Evolutionary conservation across 1,140 invertebrate species (phyloP), one percentile per base, ranked within the genome.

Genomic region (Heliconius eleuchia): DNA sequence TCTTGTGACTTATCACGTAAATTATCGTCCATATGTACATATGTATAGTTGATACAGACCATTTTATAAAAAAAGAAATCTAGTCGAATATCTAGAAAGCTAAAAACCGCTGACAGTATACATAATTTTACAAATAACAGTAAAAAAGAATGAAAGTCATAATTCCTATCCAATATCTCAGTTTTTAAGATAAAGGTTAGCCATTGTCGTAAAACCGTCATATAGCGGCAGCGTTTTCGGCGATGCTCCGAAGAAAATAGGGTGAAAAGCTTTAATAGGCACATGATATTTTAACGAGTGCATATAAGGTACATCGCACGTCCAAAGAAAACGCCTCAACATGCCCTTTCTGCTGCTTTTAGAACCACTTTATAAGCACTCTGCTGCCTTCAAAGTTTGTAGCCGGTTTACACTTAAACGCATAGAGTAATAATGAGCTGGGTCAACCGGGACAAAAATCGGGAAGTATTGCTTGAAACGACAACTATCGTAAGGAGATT

Each of bases 261-360:
- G 77, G 73, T 74, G 74, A 79, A 83, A 80, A 27, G 66, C 71
- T 74, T 76, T 83, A 79, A 83, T 83, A 75, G 74, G 77, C 79
- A 34, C 77, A 78, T 83, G 77, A 83, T 81, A 79, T 83, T 83
- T 80, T 83, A 79, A 81, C 75, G 77, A 79, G 77, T 78, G 77
- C 80, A 77, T 77, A 80, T 80, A 74, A 70, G 77, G 57, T 74
- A 83, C 77, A 79, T 78, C 79, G 80, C 80, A 77, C 80, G 78
- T 83, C 77, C 75, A 79, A 70, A 60, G 70, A 78, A 83, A 79
- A 81, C 73, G 80, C 73, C 79, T 83, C 71, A 72, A 74, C 76
- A 60, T 60, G 77, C 74, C 73, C 23, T 30, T 66, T 74, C 71
- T 79, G 77, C 76, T 83, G 74, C 76, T 79, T 76, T 78, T 71